These are phyloP conservation scores for Eristalis tenax DNA, from an alignment of 2,888 invertebrate species.

Conservation along the genomic window DNA sequence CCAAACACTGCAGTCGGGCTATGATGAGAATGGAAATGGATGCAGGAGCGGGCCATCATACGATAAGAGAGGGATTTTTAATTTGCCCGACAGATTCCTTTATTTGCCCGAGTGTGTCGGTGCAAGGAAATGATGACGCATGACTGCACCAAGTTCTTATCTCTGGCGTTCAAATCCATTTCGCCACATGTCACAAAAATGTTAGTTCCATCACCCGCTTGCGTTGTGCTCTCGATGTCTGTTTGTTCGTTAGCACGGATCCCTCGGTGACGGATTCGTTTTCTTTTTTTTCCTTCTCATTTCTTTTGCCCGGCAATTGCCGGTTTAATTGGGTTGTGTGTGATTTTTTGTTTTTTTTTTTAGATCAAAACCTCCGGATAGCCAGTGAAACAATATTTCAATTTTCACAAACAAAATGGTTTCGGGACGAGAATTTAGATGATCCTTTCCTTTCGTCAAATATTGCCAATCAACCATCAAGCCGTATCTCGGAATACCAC, in stretches of 20 bases:
- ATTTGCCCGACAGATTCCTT: constrained; percentile 36
- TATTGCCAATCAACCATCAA: background rate
- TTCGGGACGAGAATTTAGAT: background rate
- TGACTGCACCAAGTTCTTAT: constrained; percentile 49
- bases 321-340: constrained; percentile 30
- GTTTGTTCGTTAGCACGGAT: background rate
- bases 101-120: constrained; percentile 27
- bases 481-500: background rate
- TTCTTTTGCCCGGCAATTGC: constrained; percentile 17
- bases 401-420: constrained; percentile 8
- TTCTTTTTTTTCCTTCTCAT: background rate
- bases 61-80: constrained; percentile 35
- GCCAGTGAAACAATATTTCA: constrained; percentile 31
- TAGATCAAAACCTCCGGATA: background rate
- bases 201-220: background rate
- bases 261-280: background rate
- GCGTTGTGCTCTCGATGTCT: background rate
- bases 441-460: background rate
- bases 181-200: constrained; percentile 23
- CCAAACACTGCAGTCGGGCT: background rate
- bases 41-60: background rate
- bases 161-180: constrained; percentile 32
- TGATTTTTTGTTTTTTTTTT: background rate
- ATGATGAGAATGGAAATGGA: background rate
- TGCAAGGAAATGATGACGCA: constrained; percentile 53